Base-by-base conservation (phyloP, 1,140 invertebrate species). In the Pristionchus pacificus region DNA sequence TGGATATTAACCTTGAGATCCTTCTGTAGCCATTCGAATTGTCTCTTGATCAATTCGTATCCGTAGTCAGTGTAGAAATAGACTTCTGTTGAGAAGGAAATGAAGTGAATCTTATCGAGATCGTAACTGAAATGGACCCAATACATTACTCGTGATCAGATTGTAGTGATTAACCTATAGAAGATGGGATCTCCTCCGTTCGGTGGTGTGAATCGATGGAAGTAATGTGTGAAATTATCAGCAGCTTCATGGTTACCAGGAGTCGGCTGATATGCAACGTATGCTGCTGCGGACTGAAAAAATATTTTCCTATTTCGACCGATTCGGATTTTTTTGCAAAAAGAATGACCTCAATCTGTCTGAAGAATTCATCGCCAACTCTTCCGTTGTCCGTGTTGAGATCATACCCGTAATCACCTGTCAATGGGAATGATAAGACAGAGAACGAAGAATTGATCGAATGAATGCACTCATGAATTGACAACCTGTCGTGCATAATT, bases 11-110 rank as follows among this genome's bases (percentile, higher is more conserved):
- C 71, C 71, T 77, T 60, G 31, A 97, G 85, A 85, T 97, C 94
- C 33, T 89, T 84, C 60, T 89, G 87, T 13, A 97, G 86, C 93
- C 93, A 97, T 31, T 91, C 86, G 81, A 90, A 97, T 84, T 97
- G 94, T 73, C 90, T 88, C 2, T 90, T 85, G 14, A 96, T 83
- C 77, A 91, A 89, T 79, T 92, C 90, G 30, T 92, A 82, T 15
- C 93, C 94, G 85, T 92, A 95, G 74, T 93, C 57, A 6, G 76
- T 87, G 84, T 90, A 97, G 85, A 95, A 97, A 84, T 96, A 97
- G 72, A 90, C 90, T 86, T 98, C 95, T 0, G 95, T 97, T 68
- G 91, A 92, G 71, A 97, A 89, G 19, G 89, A 90, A 58, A 95
- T 89, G 76, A 95, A 91, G 85, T 97, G 94, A 13, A 92, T 89